phyloP scores from a whole-genome alignment of 64 coral and sea anemone genomes.

The Trachythela sp. region DNA sequence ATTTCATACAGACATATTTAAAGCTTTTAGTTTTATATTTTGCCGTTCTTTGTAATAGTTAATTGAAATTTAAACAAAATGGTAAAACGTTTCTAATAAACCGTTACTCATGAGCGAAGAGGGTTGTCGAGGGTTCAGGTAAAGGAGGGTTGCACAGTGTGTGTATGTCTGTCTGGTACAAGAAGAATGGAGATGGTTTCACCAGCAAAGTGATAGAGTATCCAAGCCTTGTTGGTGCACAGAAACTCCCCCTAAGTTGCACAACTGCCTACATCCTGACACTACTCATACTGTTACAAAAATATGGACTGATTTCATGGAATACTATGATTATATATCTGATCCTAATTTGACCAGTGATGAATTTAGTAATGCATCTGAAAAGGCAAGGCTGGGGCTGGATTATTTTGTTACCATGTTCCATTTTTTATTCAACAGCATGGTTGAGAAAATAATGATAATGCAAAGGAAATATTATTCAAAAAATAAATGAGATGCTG shows the following conservation, averaged over 20 bases:
- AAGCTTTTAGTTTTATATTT: no score
- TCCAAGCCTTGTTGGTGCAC: slow-evolving; percentile 40
- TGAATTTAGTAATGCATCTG: not conserved
- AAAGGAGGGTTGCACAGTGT: slow-evolving; percentile 17
- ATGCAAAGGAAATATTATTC: not conserved
- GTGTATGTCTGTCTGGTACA: slow-evolving; percentile 13
- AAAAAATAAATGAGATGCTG: slow-evolving; percentile 20
- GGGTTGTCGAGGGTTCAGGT: slow-evolving; percentile 18
- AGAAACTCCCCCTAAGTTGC: not conserved
- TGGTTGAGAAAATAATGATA: slow-evolving; percentile 7
- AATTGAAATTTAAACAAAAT: no score
- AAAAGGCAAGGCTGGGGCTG: slow-evolving; percentile 16
- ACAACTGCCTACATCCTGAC: slow-evolving; percentile 15
- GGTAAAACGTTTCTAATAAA: no score
- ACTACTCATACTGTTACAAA: not conserved
- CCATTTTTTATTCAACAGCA: not conserved
- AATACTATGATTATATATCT: slow-evolving; percentile 23
- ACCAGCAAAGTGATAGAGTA: slow-evolving; percentile 17
- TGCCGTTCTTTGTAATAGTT: no score
- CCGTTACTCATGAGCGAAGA: no score
- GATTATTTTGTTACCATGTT: slow-evolving; percentile 39
- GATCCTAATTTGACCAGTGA: slow-evolving; percentile 18
- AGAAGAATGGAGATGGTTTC: slow-evolving; percentile 26
- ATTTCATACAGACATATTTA: no score
- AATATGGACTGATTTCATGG: slow-evolving; percentile 38